Evolutionary conservation across 2,888 invertebrate genomes (phyloP), one percentile per base, ranked within the genome.

Genomic region (Drosophila peninsularis): DNA sequence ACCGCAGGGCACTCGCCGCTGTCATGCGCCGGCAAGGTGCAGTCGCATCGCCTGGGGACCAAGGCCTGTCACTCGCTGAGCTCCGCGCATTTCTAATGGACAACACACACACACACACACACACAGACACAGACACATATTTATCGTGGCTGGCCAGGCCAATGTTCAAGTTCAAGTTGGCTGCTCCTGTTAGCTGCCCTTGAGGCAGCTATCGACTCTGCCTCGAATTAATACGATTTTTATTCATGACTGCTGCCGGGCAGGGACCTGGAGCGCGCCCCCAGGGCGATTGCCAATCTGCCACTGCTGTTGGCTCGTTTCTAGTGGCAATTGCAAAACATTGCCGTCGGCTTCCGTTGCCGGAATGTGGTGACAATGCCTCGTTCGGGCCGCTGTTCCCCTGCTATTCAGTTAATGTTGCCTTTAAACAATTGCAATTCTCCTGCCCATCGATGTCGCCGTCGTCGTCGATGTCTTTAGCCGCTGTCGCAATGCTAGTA

Each of bases 301-400:
- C 64, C 60, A 66, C 61, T 63, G 11, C 19, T 62, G 56, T 6
- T 24, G 37, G 57, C 62, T 50, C 56, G 70, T 50, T 60, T 65
- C 57, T 74, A 57, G 67, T 62, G 67, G 79, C 75, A 79, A 77
- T 75, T 71, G 71, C 54, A 71, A 78, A 71, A 75, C 80, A 71
- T 79, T 71, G 71, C 60, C 56, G 53, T 67, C 71, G 88, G 88
- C 82, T 87, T 82, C 82, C 82, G 82, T 77, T 84, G 82, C 84
- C 89, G 89, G 84, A 84, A 84, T 84, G 84, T 88, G 89, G 84
- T 88, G 84, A 84, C 84, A 84, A 89, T 89, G 87, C 76, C 75
- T 56, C 69, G 80, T 68, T 71, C 58, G 62, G 73, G 37, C 5
- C 11, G 10, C 41, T 60, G 71, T 49, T 54, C 64, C 68, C 55